Conservation (phyloP, 2,888 invertebrate species). For the Pristionchus exspectatus region DNA sequence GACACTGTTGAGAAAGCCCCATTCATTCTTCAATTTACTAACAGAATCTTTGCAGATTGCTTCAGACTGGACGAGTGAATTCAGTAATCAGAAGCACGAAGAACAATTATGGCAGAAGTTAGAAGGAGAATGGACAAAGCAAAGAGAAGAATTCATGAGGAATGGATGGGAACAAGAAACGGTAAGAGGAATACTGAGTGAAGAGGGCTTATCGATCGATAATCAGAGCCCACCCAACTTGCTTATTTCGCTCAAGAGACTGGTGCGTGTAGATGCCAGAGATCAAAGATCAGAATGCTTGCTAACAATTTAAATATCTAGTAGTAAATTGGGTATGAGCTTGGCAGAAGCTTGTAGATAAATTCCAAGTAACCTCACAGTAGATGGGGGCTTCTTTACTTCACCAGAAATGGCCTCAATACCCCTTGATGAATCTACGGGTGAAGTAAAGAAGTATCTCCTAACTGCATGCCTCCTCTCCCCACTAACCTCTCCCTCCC, state of each 20-base stretch:
- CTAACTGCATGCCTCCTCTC: neutral
- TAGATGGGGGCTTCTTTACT: conserved; percentile 11
- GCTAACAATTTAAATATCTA: neutral
- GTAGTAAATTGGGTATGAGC: neutral
- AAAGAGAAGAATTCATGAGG: conserved; percentile 54
- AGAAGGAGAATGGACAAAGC: conserved; percentile 60
- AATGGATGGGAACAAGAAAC: conserved; percentile 52
- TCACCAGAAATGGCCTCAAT: no score
- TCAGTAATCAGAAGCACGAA: conserved; percentile 54
- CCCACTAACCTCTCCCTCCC: conserved; percentile 2
- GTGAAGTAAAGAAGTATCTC: neutral
- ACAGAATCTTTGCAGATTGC: conserved; percentile 43
- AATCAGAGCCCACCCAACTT: neutral
- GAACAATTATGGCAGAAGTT: conserved; percentile 58
- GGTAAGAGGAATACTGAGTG: conserved; percentile 28
- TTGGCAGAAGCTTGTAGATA: neutral
- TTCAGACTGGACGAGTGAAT: conserved; percentile 57
- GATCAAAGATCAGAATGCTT: neutral
- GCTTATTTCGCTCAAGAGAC: neutral
- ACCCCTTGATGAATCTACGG: no score
- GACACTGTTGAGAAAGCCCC: neutral
- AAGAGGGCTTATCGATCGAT: conserved; percentile 19
- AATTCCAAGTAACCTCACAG: neutral
- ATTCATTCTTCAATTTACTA: neutral
- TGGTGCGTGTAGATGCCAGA: conserved; percentile 30